A percentile compares a stretch with the other conserved stretches of the same genome.
phyloP scores from a whole-genome alignment of 2,888 invertebrate genomes.

The Brachycybe producta region DNA sequence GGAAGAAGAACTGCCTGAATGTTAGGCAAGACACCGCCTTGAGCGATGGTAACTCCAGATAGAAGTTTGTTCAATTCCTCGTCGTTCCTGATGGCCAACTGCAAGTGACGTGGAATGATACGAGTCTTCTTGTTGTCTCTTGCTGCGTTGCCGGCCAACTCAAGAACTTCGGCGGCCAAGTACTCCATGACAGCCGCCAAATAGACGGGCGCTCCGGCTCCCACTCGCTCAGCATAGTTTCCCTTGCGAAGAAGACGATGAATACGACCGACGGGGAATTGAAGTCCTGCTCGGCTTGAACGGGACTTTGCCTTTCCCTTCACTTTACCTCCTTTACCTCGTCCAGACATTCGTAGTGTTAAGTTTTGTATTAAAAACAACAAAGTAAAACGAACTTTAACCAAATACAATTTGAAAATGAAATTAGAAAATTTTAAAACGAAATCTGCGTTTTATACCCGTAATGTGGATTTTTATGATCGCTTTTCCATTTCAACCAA shows the following conservation, averaged over 20 bases:
- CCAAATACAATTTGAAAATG: too few relatives aligned
- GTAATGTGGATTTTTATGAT: too few relatives aligned
- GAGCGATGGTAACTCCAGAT: conserved; percentile 63
- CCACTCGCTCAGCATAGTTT: conserved; percentile 38
- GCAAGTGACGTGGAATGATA: conserved; percentile 65
- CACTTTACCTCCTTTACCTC: conserved; percentile 37
- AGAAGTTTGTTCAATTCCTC: conserved; percentile 66
- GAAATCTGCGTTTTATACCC: too few relatives aligned
- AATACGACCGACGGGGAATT: conserved; percentile 30
- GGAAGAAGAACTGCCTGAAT: conserved; percentile 61
- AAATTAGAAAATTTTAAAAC: too few relatives aligned
- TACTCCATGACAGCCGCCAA: conserved; percentile 45
- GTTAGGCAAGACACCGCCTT: conserved; percentile 67
- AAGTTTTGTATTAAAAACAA: too few relatives aligned
- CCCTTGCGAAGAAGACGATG: conserved; percentile 30
- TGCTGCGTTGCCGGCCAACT: conserved; percentile 49
- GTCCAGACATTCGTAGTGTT: conserved; percentile 39
- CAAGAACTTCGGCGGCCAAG: conserved; percentile 52
- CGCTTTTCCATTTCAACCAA: too few relatives aligned
- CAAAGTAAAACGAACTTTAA: too few relatives aligned
- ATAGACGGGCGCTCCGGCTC: conserved; percentile 32
- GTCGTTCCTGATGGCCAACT: conserved; percentile 66
- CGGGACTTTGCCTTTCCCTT: conserved; percentile 40
- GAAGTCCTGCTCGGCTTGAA: conserved; percentile 31
- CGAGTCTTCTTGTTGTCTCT: conserved; percentile 52